These are phyloP conservation scores for Falcunculus frontatus DNA, from an alignment of 2,113 vertebrate genomes.

Conservation along the genomic window DNA sequence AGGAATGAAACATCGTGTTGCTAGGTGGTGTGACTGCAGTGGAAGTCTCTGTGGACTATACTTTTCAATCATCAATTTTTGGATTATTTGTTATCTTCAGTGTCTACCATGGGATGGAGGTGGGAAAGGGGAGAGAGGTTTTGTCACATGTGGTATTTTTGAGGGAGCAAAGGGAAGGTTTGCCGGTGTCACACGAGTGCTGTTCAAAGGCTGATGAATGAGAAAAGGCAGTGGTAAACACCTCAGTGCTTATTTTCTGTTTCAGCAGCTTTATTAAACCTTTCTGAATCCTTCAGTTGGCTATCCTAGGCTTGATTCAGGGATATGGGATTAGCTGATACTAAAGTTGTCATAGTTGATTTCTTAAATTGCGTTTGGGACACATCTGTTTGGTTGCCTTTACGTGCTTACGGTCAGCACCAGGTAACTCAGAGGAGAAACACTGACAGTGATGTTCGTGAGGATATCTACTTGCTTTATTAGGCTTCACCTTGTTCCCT, in stretches of 20 bases:
- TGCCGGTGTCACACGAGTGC: neutral
- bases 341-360: neutral
- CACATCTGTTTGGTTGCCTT: neutral
- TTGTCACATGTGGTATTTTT: neutral
- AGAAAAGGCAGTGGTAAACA: neutral
- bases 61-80: neutral
- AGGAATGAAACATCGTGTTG: neutral
- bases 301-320: neutral
- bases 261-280: neutral
- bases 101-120: neutral
- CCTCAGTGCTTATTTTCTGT: neutral
- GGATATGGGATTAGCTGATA: neutral
- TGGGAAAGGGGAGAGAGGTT: neutral
- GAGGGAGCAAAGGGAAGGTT: neutral
- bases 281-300: neutral
- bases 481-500: neutral
- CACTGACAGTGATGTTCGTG: neutral
- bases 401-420: neutral
- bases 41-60: neutral
- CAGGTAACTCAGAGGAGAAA: fast-evolving
- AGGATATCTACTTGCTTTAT: neutral
- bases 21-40: neutral
- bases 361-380: neutral
- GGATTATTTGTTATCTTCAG: neutral
- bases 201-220: neutral